These are phyloP conservation scores for Theonella swinhoei DNA, from an alignment of 37 sponge, comb jelly and placozoan genomes.

Conservation along the genomic window DNA sequence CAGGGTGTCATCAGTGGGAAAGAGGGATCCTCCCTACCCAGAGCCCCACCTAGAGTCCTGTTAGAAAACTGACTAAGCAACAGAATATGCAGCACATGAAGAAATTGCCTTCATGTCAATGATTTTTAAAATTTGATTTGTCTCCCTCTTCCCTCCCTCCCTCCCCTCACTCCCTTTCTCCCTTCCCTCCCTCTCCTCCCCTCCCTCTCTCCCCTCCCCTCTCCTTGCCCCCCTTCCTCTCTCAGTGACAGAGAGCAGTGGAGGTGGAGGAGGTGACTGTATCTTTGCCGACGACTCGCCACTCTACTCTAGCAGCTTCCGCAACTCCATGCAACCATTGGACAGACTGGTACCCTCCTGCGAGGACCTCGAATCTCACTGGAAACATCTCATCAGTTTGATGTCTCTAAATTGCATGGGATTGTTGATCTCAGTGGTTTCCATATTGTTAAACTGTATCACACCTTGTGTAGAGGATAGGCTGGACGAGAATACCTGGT, in stretches of 20 bases:
- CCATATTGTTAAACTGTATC: constrained; percentile 38
- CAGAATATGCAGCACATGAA: too few species aligned
- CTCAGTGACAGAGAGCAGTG: background rate
- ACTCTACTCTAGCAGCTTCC: constrained; percentile 27
- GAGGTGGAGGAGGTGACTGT: constrained; percentile 7
- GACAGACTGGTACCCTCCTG: constrained; percentile 37
- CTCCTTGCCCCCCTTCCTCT: background rate
- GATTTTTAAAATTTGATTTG: background rate
- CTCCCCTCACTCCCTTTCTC: background rate
- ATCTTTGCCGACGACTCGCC: constrained; percentile 40
- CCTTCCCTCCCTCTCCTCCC: constrained; percentile 1
- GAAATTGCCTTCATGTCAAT: too few species aligned
- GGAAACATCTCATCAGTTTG: constrained; percentile 38
- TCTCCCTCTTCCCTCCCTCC: background rate
- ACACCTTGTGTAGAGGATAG: constrained; percentile 54
- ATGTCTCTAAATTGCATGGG: constrained; percentile 61
- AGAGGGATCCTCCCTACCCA: background rate
- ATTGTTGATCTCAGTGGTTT: constrained; percentile 26
- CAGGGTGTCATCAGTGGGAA: too few species aligned
- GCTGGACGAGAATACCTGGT: background rate
- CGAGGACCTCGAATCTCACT: constrained; percentile 22
- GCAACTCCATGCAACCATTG: constrained; percentile 11
- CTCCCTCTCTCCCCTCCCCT: background rate
- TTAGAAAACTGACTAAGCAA: too few species aligned
- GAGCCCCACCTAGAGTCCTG: background rate